These are phyloP conservation scores for Rhamphomyia laevipes DNA, from an alignment of 2,888 invertebrate species.

Conservation along the genomic window DNA sequence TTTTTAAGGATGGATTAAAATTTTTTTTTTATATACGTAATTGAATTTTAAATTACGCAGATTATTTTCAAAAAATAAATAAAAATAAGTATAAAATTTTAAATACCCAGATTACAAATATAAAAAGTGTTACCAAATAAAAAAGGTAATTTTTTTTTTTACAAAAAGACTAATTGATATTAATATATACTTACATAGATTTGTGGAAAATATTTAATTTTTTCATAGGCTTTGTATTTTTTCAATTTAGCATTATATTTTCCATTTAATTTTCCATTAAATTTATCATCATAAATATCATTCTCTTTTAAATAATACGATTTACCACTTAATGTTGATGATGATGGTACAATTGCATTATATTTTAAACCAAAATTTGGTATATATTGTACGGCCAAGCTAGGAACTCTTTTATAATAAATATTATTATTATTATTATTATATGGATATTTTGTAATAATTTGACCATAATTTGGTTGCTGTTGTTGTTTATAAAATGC, in stretches of 20 bases:
- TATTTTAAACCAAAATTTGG: slow-evolving; percentile 34
- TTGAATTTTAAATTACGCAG: too few species aligned
- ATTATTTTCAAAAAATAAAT: too few species aligned
- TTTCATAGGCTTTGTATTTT: slow-evolving; percentile 35
- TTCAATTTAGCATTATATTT: slow-evolving; percentile 36
- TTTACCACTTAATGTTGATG: slow-evolving; percentile 8
- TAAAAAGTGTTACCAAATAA: too few species aligned
- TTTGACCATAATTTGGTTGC: slow-evolving; percentile 23
- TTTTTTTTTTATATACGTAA: too few species aligned
- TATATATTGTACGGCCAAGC: slow-evolving; percentile 30
- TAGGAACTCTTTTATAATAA: slow-evolving; percentile 20
- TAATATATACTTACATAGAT: slow-evolving; percentile 30
- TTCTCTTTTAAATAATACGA: slow-evolving; percentile 12
- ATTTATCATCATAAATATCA: slow-evolving; percentile 17
- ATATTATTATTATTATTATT: slow-evolving; percentile 12
- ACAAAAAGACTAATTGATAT: neutral
- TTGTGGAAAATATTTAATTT: slow-evolving; percentile 30
- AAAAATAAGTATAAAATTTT: too few species aligned
- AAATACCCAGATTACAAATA: too few species aligned
- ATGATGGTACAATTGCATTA: slow-evolving; percentile 26
- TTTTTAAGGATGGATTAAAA: too few species aligned
- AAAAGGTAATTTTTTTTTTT: too few species aligned
- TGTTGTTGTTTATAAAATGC: slow-evolving; percentile 14
- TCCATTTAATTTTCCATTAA: slow-evolving; percentile 30
- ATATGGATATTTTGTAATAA: slow-evolving; percentile 19